Base-by-base conservation (phyloP, 2,888 invertebrate genomes). In the Thereva unica region DNA sequence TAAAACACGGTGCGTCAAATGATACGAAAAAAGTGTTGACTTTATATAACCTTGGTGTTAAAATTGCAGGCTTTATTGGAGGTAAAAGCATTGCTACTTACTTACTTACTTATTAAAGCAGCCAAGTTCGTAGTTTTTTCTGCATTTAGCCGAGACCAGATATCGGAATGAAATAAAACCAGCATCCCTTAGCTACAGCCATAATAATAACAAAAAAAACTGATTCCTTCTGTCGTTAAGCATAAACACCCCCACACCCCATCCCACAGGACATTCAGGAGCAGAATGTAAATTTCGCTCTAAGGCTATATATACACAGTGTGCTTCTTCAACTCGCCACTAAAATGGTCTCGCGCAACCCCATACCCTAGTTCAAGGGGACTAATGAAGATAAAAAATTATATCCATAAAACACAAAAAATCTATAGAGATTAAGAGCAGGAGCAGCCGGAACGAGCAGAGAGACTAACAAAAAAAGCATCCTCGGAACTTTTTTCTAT, bases 301-400 rank as follows among this genome's bases (percentile, higher is more conserved):
- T 23, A 12, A 40, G 61, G 40, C 34, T 38, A n/a, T 41, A 10
- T 41, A 12, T 8, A 44, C 9, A 4, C 44, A 10, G 44, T n/a
- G 8, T 56, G 44, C 10, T 53, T 64, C 45, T 64, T 45, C 44
- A 35, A 37, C 45, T 53, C 45, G 12, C 45, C 42, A 42, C 42
- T 12, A 12, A 37, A 54, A 42, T 41, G 34, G 1, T 5, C 10
- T 45, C 45, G 9, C 34, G 55, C 55, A 37, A n/a, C 49, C 40
- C 55, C 40, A 34, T 53, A 34, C 10, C 9, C 6, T n/a, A 9
- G 37, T 44, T 50, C 40, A 9, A 45, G 54, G 40, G 47, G 53
- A 54, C 65, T 65, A 65, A 65, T 56, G 65, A 65, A 56, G 56
- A 65, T 65, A 65, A 65, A 65, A 65, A 65, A 65, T 65, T 49